phyloP scores from a whole-genome alignment of 2,888 invertebrate species.

The Empis stercorea region DNA sequence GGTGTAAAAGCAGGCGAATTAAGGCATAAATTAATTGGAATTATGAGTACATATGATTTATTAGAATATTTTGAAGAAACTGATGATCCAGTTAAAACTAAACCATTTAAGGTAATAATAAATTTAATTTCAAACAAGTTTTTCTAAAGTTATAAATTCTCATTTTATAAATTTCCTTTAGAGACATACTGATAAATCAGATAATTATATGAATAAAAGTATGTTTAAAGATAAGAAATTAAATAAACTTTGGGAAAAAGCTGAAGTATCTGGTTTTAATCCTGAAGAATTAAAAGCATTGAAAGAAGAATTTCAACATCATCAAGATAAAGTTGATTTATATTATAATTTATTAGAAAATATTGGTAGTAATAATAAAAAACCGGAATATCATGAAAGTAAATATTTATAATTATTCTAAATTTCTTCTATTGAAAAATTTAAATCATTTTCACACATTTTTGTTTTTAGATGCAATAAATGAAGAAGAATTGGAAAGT shows the following conservation, averaged over 20 bases:
- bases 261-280: slow-evolving; percentile 76
- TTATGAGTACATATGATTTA: slow-evolving; percentile 70
- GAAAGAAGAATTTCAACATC: slow-evolving; percentile 80
- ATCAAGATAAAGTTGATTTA: slow-evolving; percentile 85
- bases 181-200: slow-evolving; percentile 33
- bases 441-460: background rate
- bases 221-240: slow-evolving; percentile 82
- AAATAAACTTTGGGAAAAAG: slow-evolving; percentile 80
- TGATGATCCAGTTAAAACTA: slow-evolving; percentile 40
- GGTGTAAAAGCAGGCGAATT: slow-evolving; percentile 71
- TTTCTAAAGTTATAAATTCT: background rate
- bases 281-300: slow-evolving; percentile 68
- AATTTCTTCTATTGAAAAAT: background rate
- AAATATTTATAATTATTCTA: too few species aligned
- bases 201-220: slow-evolving; percentile 56
- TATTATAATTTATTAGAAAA: slow-evolving; percentile 69
- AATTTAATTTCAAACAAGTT: background rate
- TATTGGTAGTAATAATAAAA: slow-evolving; percentile 39
- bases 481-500: slow-evolving; percentile 57
- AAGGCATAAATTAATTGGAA: slow-evolving; percentile 63
- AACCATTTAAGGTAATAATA: slow-evolving; percentile 25
- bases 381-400: slow-evolving; percentile 53
- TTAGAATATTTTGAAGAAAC: slow-evolving; percentile 66
- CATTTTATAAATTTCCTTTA: slow-evolving; percentile 14
- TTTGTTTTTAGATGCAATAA: slow-evolving; percentile 52